Evolutionary conservation across 2,113 vertebrate species (phyloP).

Genomic region (Ammodytes marinus): DNA sequence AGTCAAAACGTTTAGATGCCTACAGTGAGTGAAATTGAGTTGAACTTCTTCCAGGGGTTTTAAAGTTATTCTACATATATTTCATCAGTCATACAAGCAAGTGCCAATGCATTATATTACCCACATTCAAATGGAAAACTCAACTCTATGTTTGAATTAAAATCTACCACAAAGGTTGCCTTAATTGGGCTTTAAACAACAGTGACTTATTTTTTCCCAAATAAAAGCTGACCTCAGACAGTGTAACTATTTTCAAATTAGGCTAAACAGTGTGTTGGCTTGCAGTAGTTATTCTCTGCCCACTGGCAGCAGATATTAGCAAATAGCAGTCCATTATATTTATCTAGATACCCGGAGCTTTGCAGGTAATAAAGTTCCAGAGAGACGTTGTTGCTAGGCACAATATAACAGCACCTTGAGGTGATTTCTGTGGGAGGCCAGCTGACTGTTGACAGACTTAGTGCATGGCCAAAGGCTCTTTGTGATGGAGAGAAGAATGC

Average conservation of each 20-base stretch:
- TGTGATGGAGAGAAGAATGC: conserved; percentile 29
- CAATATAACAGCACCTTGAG: conserved; percentile 32
- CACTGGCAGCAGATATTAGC: conserved; percentile 32
- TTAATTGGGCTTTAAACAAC: conserved; percentile 60
- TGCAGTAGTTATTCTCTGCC: conserved; percentile 20
- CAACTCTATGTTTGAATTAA: conserved; percentile 30
- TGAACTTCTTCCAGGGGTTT: not conserved
- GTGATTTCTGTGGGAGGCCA: conserved; percentile 37
- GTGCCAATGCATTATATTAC: not conserved
- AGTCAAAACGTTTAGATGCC: conserved; percentile 17
- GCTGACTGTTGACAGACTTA: conserved; percentile 33
- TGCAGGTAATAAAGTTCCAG: conserved; percentile 36
- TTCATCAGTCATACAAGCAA: conserved; percentile 5
- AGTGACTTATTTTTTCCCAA: conserved; percentile 57
- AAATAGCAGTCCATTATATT: conserved; percentile 8
- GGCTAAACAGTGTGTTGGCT: conserved; percentile 48
- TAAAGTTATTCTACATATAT: conserved; percentile 10
- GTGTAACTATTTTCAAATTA: conserved; percentile 58
- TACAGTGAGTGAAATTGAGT: conserved; percentile 2
- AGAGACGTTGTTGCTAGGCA: conserved; percentile 31
- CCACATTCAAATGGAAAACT: conserved; percentile 49
- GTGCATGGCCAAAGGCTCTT: conserved; percentile 23
- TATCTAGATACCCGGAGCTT: conserved; percentile 3
- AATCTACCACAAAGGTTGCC: conserved; percentile 53
- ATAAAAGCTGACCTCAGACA: conserved; percentile 70